Conservation (phyloP, 2,113 vertebrate genomes). For the Paedocypris sp. region DNA sequence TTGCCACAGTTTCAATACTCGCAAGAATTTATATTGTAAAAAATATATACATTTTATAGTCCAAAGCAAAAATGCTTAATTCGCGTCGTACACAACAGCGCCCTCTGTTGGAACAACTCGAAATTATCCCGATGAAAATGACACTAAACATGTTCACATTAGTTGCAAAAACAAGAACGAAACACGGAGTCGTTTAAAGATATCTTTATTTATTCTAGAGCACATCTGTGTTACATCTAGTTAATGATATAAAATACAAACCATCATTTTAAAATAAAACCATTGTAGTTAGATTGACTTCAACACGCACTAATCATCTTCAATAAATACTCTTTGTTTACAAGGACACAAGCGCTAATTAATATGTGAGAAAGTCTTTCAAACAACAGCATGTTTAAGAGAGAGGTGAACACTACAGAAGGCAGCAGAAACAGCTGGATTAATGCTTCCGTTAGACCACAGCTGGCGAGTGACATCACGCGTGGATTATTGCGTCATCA, state of each 20-base stretch:
- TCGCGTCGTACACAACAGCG: too few species aligned
- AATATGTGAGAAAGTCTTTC: slow-evolving; percentile 37
- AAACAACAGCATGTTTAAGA: slow-evolving; percentile 31
- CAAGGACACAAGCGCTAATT: slow-evolving; percentile 44
- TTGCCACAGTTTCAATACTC: too few species aligned
- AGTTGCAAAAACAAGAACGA: neutral
- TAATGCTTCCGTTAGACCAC: slow-evolving; percentile 26
- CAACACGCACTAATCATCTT: slow-evolving; percentile 52
- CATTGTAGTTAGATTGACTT: slow-evolving; percentile 46
- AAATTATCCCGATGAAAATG: too few species aligned
- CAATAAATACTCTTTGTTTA: slow-evolving; percentile 64
- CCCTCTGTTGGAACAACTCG: too few species aligned
- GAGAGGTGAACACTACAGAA: slow-evolving; percentile 37
- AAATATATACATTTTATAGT: too few species aligned
- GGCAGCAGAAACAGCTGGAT: slow-evolving; percentile 38
- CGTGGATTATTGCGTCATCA: slow-evolving; percentile 5
- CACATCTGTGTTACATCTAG: slow-evolving; percentile 54
- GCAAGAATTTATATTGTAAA: too few species aligned
- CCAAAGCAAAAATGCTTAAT: too few species aligned
- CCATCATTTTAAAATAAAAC: slow-evolving; percentile 67
- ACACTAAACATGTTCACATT: too few species aligned
- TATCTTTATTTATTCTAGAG: slow-evolving; percentile 57
- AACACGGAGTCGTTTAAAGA: slow-evolving; percentile 50
- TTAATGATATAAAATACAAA: slow-evolving; percentile 61
- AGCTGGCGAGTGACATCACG: slow-evolving; percentile 17